phyloP scores from a whole-genome alignment of 92 coral and sea anemone genomes.

The Desmophyllum pertusum region DNA sequence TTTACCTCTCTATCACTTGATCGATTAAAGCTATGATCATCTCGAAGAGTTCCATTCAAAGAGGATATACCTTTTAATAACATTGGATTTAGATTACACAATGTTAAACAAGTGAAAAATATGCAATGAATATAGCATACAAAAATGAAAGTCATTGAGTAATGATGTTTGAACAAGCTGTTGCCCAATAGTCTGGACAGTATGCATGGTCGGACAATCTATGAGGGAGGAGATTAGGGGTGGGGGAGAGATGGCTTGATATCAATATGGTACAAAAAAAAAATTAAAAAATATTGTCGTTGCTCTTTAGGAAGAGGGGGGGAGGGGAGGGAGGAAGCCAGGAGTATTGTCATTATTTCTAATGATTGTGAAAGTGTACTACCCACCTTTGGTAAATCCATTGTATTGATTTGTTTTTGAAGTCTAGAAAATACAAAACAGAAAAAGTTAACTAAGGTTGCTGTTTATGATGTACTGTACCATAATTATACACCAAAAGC shows the following conservation, averaged over 20 bases:
- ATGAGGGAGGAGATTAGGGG: background rate
- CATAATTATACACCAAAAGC: background rate
- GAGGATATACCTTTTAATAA: constrained; percentile 26
- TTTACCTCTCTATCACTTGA: constrained; percentile 85
- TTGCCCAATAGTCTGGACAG: background rate
- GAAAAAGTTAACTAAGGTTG: background rate
- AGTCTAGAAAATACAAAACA: constrained; percentile 45
- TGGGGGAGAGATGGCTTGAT: background rate
- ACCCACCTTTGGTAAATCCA: constrained; percentile 60
- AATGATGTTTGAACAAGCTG: background rate
- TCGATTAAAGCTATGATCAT: constrained; percentile 74
- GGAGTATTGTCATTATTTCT: background rate
- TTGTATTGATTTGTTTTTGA: constrained; percentile 71
- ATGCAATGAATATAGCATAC: background rate
- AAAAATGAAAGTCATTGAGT: background rate
- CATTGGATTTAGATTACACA: background rate
- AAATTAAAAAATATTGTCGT: background rate
- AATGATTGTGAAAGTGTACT: background rate
- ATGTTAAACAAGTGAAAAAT: background rate
- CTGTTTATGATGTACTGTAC: background rate
- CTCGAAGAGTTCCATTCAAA: constrained; percentile 57
- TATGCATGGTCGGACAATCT: background rate
- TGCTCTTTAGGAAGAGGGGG: background rate
- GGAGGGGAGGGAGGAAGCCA: background rate
- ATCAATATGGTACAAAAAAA: too few species aligned